phyloP scores from a whole-genome alignment of 2,888 invertebrate genomes.

The Pemphredon lugubris region DNA sequence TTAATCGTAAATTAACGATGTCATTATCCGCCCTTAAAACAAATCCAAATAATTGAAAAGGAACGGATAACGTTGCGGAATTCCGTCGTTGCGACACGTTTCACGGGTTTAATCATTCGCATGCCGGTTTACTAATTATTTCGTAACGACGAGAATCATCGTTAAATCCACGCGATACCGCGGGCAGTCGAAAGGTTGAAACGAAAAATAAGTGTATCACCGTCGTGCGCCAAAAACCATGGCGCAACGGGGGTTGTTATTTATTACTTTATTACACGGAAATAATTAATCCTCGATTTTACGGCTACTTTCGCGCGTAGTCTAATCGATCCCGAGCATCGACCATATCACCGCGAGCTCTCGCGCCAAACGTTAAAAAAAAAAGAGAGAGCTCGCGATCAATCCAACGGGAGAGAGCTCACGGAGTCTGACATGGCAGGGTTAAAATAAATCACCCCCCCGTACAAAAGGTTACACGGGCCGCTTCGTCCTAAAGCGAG shows the following conservation, averaged over 20 bases:
- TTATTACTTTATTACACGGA: too few species aligned
- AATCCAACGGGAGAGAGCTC: background rate
- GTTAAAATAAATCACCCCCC: background rate
- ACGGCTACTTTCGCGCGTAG: background rate
- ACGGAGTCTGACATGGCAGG: background rate
- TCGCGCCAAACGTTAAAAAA: too few species aligned
- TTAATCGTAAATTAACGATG: conserved; percentile 49
- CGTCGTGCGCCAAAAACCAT: too few species aligned
- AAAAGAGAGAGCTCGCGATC: too few species aligned
- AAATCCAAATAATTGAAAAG: conserved; percentile 23
- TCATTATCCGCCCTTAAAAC: conserved; percentile 33
- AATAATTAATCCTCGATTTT: background rate
- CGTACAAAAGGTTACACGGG: background rate
- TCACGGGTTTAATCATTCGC: background rate
- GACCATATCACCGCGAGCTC: background rate
- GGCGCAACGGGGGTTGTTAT: too few species aligned
- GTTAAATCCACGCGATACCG: too few species aligned
- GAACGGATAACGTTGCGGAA: background rate
- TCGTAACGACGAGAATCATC: too few species aligned
- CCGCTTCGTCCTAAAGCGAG: background rate
- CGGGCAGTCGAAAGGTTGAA: too few species aligned
- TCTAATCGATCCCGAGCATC: background rate
- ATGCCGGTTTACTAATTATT: background rate
- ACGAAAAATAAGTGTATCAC: too few species aligned
- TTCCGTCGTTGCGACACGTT: background rate